These are phyloP conservation scores for Cryptosula pallasiana DNA, from an alignment of 2,888 invertebrate species.

Conservation along the genomic window DNA sequence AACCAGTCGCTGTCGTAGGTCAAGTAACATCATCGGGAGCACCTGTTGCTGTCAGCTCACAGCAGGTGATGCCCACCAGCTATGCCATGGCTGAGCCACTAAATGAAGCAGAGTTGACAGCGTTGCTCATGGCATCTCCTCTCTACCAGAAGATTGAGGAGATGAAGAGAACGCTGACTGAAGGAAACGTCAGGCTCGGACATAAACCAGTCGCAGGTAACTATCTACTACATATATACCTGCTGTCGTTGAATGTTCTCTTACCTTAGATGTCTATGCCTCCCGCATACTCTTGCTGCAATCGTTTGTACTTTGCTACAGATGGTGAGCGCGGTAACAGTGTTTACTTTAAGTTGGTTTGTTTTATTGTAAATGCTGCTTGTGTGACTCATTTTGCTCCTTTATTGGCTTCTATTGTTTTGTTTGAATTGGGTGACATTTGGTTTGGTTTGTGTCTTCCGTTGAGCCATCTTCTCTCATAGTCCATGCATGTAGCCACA, in stretches of 20 bases:
- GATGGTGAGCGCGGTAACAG: too few species aligned
- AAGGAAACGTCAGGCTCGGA: conserved; percentile 32
- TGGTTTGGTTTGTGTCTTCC: too few species aligned
- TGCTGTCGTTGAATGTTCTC: too few species aligned
- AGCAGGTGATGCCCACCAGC: conserved; percentile 31
- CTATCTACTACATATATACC: neutral
- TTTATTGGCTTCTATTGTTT: too few species aligned
- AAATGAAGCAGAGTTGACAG: conserved; percentile 44
- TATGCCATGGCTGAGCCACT: conserved; percentile 45
- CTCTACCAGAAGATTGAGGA: conserved; percentile 49
- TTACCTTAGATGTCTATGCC: neutral
- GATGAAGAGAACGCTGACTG: conserved; percentile 41
- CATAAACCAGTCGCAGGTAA: conserved; percentile 30
- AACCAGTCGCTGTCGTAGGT: conserved; percentile 26
- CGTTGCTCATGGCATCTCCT: conserved; percentile 47
- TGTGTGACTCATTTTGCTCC: too few species aligned
- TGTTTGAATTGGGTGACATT: too few species aligned
- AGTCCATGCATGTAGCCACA: too few species aligned
- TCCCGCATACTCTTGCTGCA: too few species aligned
- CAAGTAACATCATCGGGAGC: neutral
- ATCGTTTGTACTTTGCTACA: too few species aligned
- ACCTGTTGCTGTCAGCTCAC: conserved; percentile 2
- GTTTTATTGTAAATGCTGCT: too few species aligned
- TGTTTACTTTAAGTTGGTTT: too few species aligned
- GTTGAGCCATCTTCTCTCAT: too few species aligned